Evolutionary conservation across 30 jellyfish, hydroid and myxozoan genomes (phyloP), one percentile per base, ranked within the genome.

Genomic region (Nemopilema nomurai): DNA sequence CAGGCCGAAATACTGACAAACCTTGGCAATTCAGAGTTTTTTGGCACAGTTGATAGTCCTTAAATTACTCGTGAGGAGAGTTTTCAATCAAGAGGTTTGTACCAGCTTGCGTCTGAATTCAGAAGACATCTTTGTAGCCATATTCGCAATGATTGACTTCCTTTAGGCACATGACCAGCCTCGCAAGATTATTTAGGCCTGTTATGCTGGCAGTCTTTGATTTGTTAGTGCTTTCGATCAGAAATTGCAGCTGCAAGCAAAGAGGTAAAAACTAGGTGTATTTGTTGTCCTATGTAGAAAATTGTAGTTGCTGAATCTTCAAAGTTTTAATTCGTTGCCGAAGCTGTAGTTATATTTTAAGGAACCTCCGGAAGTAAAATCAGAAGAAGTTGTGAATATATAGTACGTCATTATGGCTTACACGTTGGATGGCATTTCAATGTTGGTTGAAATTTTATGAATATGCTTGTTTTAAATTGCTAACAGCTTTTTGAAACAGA

Each of bases 1-100:
- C 89, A 80, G 89, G 89, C 89, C 81, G 57, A 80, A 29, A 30
- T 33, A 30, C 18, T 49, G 81, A 24, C 18, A 32, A 4, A 19
- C 19, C 28, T 76, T 23, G 64, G 18, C 53, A 25, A 28, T 79
- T 79, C 1, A 24, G 73, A 65, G 53, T 27, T 31, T 62, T 25
- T 28, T 71, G 81, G n/a, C 33, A 23, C 24, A 71, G 81, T 28
- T n/a, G 22, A 23, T 71, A 24, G 81, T 29, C 57, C 57, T 3
- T 13, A 41, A 3, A 41, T 3, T 41, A 41, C 57, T 3, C 13
- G 13, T n/a, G 57, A 41, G 13, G 57, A 13, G 57, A 41, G 57
- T 6, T 41, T 41, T 41, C 13, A 41, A 41, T 13, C 57, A 41
- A 41, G 13, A 41, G 57, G 57, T 41, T 41, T 41, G 57, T 41